phyloP scores from a whole-genome alignment of 2,888 invertebrate species.

The Zygothrica quintamaculata region DNA sequence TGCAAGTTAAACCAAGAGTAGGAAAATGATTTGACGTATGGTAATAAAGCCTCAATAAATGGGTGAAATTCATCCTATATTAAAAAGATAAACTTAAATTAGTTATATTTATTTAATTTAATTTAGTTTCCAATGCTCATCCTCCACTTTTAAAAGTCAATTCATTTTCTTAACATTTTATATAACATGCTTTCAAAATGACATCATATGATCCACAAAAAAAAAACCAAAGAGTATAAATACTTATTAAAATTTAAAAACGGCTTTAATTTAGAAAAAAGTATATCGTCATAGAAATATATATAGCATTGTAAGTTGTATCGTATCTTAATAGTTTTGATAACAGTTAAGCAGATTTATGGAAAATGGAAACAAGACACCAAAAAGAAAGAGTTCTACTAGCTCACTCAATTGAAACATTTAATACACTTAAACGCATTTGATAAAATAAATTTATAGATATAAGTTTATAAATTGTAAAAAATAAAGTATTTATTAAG shows the following conservation, averaged over 20 bases:
- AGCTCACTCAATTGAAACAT: constrained; percentile 29
- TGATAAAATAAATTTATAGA: constrained; percentile 13
- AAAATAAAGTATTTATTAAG: constrained; percentile 36
- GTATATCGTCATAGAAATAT: too few species aligned
- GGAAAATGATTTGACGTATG: constrained; percentile 99
- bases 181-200: too few species aligned
- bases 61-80: constrained; percentile 99
- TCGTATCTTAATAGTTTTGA: too few species aligned
- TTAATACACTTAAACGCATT: constrained; percentile 44
- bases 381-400: constrained; percentile 8
- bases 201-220: too few species aligned
- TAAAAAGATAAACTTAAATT: constrained; percentile 16
- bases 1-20: constrained; percentile 99
- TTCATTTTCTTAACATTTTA: too few species aligned
- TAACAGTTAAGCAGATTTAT: too few species aligned
- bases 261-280: too few species aligned
- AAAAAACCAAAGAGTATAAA: too few species aligned
- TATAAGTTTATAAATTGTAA: neutral
- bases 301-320: too few species aligned
- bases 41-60: constrained; percentile 99
- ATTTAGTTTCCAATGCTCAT: too few species aligned
- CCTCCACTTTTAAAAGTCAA: constrained; percentile 1
- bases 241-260: too few species aligned
- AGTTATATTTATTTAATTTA: neutral
- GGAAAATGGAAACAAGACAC: too few species aligned